Percentiles rank a stretch among this genome's conserved stretches.
These are phyloP conservation scores for Eulemur rufifrons DNA, from an alignment of 2,113 vertebrate genomes.

Conservation along the genomic window DNA sequence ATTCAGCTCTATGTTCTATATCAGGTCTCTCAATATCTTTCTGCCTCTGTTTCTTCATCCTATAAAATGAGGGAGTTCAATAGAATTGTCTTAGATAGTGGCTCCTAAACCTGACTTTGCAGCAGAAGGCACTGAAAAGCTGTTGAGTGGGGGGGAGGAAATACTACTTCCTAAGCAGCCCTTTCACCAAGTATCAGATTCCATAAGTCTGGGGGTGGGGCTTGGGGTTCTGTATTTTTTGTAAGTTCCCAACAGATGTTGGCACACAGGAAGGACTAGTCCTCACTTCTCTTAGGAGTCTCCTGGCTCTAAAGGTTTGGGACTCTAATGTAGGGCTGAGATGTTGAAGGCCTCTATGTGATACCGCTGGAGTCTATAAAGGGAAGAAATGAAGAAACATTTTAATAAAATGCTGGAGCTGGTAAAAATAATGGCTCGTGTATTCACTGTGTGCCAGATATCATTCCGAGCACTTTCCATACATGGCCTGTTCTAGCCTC, in stretches of 20 bases:
- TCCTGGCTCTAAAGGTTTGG: background rate
- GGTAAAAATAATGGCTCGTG: background rate
- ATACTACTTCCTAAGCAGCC: background rate
- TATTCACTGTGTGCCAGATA: background rate
- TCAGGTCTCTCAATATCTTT: background rate
- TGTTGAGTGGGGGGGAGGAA: background rate
- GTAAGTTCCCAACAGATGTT: background rate
- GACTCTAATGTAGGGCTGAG: background rate
- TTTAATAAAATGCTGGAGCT: background rate
- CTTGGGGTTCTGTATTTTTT: background rate
- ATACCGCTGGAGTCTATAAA: background rate
- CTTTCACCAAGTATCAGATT: background rate
- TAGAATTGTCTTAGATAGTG: background rate
- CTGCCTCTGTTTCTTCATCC: background rate
- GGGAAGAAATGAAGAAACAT: background rate
- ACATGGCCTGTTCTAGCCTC: background rate
- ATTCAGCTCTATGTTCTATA: background rate
- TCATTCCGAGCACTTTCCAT: background rate
- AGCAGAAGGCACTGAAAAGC: background rate
- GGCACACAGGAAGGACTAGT: background rate
- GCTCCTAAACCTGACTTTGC: background rate
- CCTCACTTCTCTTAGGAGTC: background rate
- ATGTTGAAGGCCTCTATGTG: background rate
- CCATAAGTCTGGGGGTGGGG: background rate
- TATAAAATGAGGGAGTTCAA: background rate